phyloP scores from a whole-genome alignment of 2,888 invertebrate genomes.

The Myopa tessellatipennis region DNA sequence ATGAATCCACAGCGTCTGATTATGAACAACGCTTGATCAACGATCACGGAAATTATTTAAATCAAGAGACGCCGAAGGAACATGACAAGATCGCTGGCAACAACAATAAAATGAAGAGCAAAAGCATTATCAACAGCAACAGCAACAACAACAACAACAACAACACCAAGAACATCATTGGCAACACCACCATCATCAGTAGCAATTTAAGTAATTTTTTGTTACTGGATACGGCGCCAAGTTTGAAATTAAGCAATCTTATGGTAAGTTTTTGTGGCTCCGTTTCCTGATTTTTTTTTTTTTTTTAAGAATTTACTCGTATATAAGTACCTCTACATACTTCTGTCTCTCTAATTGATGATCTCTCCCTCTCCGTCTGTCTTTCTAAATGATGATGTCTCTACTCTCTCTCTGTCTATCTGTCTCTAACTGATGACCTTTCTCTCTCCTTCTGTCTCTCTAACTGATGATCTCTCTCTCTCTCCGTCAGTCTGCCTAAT shows the following conservation, averaged over 20 bases:
- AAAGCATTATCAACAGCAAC: constrained; percentile 8
- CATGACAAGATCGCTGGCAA: constrained; percentile 22
- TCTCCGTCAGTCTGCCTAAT: too few relatives aligned
- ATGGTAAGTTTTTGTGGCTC: constrained; percentile 61
- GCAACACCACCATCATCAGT: constrained; percentile 47
- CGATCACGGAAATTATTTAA: constrained; percentile 48
- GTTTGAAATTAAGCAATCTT: constrained; percentile 68
- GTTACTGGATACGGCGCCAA: constrained; percentile 65
- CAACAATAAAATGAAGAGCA: constrained; percentile 22
- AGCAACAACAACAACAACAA: constrained; percentile 43
- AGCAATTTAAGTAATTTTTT: constrained; percentile 54
- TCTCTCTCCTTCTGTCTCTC: too few relatives aligned
- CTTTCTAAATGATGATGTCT: not conserved
- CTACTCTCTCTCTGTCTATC: too few relatives aligned
- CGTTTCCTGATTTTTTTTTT: not conserved
- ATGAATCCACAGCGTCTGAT: constrained; percentile 1
- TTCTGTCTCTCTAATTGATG: not conserved
- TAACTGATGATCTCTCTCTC: too few relatives aligned
- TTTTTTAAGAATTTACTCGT: not conserved
- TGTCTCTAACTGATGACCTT: too few relatives aligned
- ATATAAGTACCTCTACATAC: not conserved
- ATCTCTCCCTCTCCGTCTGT: not conserved
- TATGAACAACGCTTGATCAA: constrained; percentile 48
- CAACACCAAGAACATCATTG: constrained; percentile 44
- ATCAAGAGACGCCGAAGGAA: constrained; percentile 7